phyloP scores from a whole-genome alignment of 2,797 vertebrate species.

The Neomorphus geoffroyi region DNA sequence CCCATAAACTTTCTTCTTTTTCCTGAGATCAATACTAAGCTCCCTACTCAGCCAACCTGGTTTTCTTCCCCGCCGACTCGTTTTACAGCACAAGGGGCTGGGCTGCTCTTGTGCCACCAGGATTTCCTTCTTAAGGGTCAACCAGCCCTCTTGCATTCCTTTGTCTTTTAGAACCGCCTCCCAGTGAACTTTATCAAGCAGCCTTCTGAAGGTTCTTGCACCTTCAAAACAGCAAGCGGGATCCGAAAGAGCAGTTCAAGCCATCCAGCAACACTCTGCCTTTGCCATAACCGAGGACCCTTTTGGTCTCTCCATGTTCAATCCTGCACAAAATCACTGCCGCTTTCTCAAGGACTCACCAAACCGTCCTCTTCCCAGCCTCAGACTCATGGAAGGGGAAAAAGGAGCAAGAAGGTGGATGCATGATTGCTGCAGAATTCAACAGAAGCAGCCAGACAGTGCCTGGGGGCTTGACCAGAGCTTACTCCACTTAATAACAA shows the following conservation, averaged over 20 bases:
- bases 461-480: not conserved
- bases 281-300: not conserved
- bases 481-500: not conserved
- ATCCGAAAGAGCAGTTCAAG: not conserved
- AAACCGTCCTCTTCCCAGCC: not conserved
- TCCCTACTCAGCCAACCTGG: too few species aligned
- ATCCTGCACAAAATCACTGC: not conserved
- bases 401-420: not conserved
- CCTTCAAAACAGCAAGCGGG: not conserved
- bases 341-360: not conserved
- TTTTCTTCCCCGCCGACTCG: too few species aligned
- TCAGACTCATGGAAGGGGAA: not conserved
- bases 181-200: too few species aligned
- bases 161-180: too few species aligned
- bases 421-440: not conserved
- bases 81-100: too few species aligned
- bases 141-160: too few species aligned
- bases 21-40: too few species aligned
- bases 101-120: too few species aligned
- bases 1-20: too few species aligned
- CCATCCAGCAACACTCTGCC: not conserved
- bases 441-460: not conserved
- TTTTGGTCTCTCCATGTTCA: not conserved
- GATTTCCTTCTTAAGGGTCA: too few species aligned
- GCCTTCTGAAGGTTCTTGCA: too few species aligned